phyloP scores from a whole-genome alignment of 2,888 invertebrate genomes.

The Drosophila borborema region DNA sequence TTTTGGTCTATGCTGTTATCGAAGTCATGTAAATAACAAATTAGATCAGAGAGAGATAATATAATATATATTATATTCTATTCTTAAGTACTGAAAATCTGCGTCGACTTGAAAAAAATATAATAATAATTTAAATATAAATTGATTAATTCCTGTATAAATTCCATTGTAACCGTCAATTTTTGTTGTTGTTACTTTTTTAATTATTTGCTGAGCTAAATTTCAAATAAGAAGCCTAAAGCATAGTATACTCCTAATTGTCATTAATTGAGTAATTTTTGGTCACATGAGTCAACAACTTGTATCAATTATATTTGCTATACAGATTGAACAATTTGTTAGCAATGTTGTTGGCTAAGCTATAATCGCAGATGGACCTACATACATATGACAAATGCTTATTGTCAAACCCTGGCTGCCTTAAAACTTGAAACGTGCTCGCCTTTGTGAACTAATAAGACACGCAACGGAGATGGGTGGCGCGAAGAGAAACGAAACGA shows the following conservation, averaged over 20 bases:
- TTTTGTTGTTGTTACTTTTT: no score
- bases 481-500: slow-evolving; percentile 2
- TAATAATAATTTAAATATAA: no score
- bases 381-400: slow-evolving; percentile 46
- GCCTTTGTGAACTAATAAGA: slow-evolving; percentile 71
- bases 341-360: slow-evolving; percentile 46
- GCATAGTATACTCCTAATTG: neutral
- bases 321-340: slow-evolving; percentile 58
- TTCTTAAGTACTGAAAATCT: no score
- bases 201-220: no score
- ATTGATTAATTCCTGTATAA: no score
- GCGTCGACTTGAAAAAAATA: no score
- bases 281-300: slow-evolving; percentile 45
- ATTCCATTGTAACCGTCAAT: no score
- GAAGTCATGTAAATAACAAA: no score
- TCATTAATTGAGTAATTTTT: slow-evolving; percentile 30
- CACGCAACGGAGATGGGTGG: slow-evolving; percentile 56
- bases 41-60: no score
- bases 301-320: slow-evolving; percentile 57
- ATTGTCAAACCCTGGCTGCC: slow-evolving; percentile 56
- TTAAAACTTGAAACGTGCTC: slow-evolving; percentile 75
- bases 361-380: slow-evolving; percentile 4
- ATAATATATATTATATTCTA: no score
- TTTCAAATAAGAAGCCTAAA: no score
- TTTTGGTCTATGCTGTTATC: no score